A percentile compares a stretch with the other conserved stretches of the same genome.
Evolutionary conservation across 2,797 vertebrate species (phyloP).

Genomic region (Decapterus maruadsi): DNA sequence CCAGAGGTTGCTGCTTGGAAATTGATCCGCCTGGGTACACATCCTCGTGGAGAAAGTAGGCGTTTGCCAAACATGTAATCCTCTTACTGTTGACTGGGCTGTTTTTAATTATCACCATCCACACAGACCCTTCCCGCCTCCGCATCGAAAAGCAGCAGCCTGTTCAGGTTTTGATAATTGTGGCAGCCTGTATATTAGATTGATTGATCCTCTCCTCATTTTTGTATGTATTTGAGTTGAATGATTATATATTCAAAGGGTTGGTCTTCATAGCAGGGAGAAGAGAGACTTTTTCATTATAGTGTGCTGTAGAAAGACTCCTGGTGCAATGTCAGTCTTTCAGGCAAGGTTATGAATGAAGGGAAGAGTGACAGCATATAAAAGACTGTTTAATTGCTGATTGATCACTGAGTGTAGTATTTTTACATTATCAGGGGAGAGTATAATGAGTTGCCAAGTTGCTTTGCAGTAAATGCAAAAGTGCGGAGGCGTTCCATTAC

Average conservation of each 20-base stretch:
- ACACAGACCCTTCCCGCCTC: slow-evolving; percentile 14
- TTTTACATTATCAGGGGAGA: slow-evolving; percentile 62
- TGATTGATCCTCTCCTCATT: slow-evolving; percentile 61
- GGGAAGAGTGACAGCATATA: slow-evolving; percentile 73
- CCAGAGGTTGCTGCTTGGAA: not conserved
- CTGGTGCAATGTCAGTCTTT: slow-evolving; percentile 65
- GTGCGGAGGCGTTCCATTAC: slow-evolving; percentile 40
- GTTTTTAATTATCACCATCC: slow-evolving; percentile 49
- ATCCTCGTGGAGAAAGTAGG: slow-evolving; percentile 31
- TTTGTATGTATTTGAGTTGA: slow-evolving; percentile 40
- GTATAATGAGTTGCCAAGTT: slow-evolving; percentile 60
- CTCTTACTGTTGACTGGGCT: slow-evolving; percentile 54
- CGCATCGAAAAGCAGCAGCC: slow-evolving; percentile 27
- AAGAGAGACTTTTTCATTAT: slow-evolving; percentile 39
- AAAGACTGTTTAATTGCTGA: slow-evolving; percentile 79
- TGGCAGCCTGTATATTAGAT: slow-evolving; percentile 39
- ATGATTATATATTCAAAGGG: slow-evolving; percentile 40
- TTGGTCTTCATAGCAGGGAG: slow-evolving; percentile 24
- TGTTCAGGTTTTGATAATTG: slow-evolving; percentile 40
- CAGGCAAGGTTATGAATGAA: slow-evolving; percentile 72
- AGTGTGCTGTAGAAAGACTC: slow-evolving; percentile 13
- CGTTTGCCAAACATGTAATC: slow-evolving; percentile 61
- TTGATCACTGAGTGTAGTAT: slow-evolving; percentile 71
- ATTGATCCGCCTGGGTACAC: slow-evolving; percentile 56
- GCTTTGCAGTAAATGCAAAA: slow-evolving; percentile 25